Evolutionary conservation across 2,797 vertebrate species (phyloP), one percentile per base, ranked within the genome.

Genomic region (Smutsia gigantea): DNA sequence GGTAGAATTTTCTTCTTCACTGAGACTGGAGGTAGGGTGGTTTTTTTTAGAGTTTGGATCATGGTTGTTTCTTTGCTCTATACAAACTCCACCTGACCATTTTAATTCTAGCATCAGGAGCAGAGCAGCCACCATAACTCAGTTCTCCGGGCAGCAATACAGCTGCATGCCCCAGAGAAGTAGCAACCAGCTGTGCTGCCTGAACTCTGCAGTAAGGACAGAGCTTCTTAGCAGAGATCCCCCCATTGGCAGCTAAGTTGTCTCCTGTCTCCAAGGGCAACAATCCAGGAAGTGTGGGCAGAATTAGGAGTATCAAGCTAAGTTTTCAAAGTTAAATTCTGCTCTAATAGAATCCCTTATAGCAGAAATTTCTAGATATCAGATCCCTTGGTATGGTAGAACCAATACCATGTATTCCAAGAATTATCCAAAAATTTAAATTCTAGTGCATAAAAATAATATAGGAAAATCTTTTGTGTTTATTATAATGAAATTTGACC

Each of bases 91-190:
- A 10, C 97, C 96, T 78, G 94, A 97, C 19, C 34, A 23, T 84
- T 96, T 92, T 53, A 84, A 61, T 31, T 98, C 95, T 75, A 98
- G 4, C 75, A 46, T 83, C 13, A 59, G 92, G 75, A 97, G 27
- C 25, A 97, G 97, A 89, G 96, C 95, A 61, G 34, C 93, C 59
- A 13, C 88, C 59, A 0, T 87, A 66, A 61, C 69, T 18, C 15
- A 42, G 89, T 51, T 95, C 37, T 92, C 21, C 0, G 95, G 87
- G 25, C 68, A 51, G 84, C 91, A 63, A 69, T 37, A 49, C 74
- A 94, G 63, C 59, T 94, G 66, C 5, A 51, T 37, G 64, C 93
- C 55, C 92, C 63, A 29, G 95, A 97, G 13, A 78, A 69, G n/a
- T 51, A 74, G 87, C 78, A 59, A 29, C 63, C 46, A 4, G 53